Evolutionary conservation across 2,797 vertebrate genomes (phyloP).

Genomic region (Parambassis ranga): DNA sequence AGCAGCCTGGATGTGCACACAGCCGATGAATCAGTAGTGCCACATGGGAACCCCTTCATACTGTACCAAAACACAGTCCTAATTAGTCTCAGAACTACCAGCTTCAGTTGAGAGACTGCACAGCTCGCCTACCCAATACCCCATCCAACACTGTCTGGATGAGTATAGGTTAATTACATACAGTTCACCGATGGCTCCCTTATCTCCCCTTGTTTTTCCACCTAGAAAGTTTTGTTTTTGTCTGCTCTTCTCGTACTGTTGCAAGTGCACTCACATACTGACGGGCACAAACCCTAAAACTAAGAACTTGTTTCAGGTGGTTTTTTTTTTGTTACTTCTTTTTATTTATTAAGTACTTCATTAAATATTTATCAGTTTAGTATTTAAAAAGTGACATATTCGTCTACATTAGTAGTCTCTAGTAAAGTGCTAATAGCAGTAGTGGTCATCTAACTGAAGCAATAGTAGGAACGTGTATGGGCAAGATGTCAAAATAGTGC

Average conservation of each 20-base stretch:
- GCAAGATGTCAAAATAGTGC: neutral
- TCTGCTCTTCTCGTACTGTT: constrained; percentile 2
- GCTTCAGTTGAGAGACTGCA: constrained; percentile 40
- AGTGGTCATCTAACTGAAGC: neutral
- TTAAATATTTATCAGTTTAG: neutral
- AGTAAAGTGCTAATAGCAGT: neutral
- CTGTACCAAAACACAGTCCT: constrained; percentile 56
- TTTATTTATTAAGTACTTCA: neutral
- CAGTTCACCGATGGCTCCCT: constrained; percentile 21
- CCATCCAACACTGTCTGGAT: constrained; percentile 45
- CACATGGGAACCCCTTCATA: constrained; percentile 65
- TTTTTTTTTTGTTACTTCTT: neutral
- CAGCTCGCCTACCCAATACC: constrained; percentile 26
- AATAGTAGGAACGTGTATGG: neutral
- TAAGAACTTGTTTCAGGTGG: neutral
- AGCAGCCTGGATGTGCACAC: constrained; percentile 56
- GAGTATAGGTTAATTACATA: constrained; percentile 63
- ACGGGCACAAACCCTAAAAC: neutral
- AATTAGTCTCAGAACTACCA: constrained; percentile 65
- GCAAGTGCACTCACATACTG: neutral
- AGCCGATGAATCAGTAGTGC: constrained; percentile 34
- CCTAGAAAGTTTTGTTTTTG: constrained; percentile 1
- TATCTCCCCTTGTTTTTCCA: neutral
- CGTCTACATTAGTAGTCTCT: neutral
- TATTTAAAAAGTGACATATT: neutral